Percentiles rank a stretch among this genome's conserved stretches.
phyloP scores from a whole-genome alignment of 2,888 invertebrate genomes.

The Zygogramma bicolorata region DNA sequence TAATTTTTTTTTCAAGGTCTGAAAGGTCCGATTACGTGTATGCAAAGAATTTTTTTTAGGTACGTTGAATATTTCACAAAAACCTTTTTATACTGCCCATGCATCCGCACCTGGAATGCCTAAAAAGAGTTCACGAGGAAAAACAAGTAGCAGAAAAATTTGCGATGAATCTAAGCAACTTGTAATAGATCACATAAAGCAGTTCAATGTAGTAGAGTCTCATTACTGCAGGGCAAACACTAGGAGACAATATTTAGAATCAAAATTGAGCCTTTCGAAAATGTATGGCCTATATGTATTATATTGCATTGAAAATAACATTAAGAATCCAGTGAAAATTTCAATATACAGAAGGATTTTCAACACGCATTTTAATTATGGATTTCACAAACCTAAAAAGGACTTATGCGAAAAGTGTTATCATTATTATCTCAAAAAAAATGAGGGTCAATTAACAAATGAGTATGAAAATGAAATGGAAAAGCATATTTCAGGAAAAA shows the following conservation, averaged over 20 bases:
- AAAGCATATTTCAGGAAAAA: slow-evolving; percentile 4
- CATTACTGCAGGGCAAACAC: slow-evolving; percentile 22
- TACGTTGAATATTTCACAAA: too few relatives aligned
- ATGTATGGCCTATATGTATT: slow-evolving; percentile 33
- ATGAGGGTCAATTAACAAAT: slow-evolving; percentile 14
- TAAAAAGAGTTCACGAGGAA: slow-evolving; percentile 27
- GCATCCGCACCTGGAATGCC: not conserved
- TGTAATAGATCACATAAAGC: slow-evolving; percentile 27
- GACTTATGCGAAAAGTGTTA: slow-evolving; percentile 29
- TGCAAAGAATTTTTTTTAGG: too few relatives aligned
- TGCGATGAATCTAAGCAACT: slow-evolving; percentile 17
- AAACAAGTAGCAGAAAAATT: slow-evolving; percentile 23
- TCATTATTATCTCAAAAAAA: slow-evolving; percentile 26
- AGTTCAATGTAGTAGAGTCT: slow-evolving; percentile 24
- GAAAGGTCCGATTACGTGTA: too few relatives aligned
- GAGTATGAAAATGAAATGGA: not conserved
- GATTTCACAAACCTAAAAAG: slow-evolving; percentile 34
- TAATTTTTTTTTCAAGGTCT: slow-evolving; percentile 26
- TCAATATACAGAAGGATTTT: slow-evolving; percentile 32
- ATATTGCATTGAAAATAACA: slow-evolving; percentile 28
- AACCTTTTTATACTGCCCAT: too few relatives aligned
- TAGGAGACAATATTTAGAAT: slow-evolving; percentile 27
- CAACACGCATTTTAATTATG: slow-evolving; percentile 24
- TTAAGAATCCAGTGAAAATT: slow-evolving; percentile 29
- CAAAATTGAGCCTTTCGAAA: slow-evolving; percentile 28